A percentile compares a stretch with the other conserved stretches of the same genome.
Conservation (phyloP, 2,797 vertebrate species). For the Coregonus suidteri region DNA sequence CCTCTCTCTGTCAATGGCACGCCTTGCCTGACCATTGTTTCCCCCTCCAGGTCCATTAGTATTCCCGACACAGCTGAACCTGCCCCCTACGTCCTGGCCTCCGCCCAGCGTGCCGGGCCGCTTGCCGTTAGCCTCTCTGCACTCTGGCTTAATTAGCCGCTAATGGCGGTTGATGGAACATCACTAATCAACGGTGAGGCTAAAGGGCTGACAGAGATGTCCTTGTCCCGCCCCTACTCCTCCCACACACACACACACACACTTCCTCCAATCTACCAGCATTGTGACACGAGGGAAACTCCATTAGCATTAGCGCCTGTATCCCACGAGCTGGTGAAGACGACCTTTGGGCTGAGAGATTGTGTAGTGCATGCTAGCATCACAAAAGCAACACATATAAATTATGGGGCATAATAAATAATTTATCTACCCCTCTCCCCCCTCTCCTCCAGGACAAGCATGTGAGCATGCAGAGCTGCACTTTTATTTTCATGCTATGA, state of each 20-base stretch:
- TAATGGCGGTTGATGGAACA: slow-evolving; percentile 30
- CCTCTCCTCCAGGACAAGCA: not conserved
- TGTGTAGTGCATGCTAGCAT: not conserved
- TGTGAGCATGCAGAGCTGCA: not conserved
- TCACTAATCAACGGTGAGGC: slow-evolving; percentile 9
- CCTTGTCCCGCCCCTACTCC: not conserved
- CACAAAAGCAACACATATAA: slow-evolving; percentile 6
- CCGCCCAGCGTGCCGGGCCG: not conserved
- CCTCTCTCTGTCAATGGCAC: slow-evolving; percentile 21
- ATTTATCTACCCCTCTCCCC: not conserved
- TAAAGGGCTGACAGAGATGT: slow-evolving; percentile 10
- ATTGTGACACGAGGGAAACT: too few relatives aligned
- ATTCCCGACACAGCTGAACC: slow-evolving; percentile 10
- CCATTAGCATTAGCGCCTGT: not conserved
- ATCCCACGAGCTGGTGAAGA: not conserved
- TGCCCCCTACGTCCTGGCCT: slow-evolving; percentile 4
- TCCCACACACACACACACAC: not conserved
- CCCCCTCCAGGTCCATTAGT: slow-evolving; percentile 32
- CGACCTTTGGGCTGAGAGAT: not conserved
- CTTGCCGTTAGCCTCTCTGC: not conserved
- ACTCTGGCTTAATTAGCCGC: slow-evolving; percentile 38
- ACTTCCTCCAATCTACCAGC: not conserved
- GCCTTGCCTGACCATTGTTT: not conserved
- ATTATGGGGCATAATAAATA: not conserved
- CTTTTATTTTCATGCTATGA: not conserved